A percentile compares a stretch with the other conserved stretches of the same genome.
phyloP scores from a whole-genome alignment of 2,888 invertebrate genomes.

The Caenorhabditis macrosperma region DNA sequence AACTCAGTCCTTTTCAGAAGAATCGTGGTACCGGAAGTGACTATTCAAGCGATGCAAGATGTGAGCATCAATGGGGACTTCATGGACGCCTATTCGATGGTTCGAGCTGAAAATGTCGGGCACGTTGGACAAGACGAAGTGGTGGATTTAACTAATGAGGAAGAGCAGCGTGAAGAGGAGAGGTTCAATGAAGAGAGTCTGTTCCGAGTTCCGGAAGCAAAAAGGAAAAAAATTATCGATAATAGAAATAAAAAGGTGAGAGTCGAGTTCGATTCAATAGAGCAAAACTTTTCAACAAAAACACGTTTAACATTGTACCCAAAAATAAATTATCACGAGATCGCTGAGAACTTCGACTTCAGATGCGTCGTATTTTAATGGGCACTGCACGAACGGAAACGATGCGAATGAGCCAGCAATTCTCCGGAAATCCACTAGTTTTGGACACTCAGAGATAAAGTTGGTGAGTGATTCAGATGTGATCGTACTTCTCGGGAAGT shows the following conservation, averaged over 20 bases:
- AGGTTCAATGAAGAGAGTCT: constrained; percentile 12
- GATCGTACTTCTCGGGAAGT: constrained; percentile 39
- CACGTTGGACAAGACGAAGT: background rate
- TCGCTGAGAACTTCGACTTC: constrained; percentile 8
- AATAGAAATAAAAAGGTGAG: constrained; percentile 26
- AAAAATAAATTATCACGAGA: background rate
- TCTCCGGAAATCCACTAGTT: constrained; percentile 10
- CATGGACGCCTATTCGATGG: background rate
- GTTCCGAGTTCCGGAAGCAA: constrained; percentile 18
- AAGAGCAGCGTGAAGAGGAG: background rate
- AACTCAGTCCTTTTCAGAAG: background rate
- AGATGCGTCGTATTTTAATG: constrained; percentile 50
- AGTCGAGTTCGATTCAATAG: background rate
- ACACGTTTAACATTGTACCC: constrained; percentile 12
- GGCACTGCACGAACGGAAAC: constrained; percentile 8
- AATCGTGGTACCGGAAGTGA: background rate
- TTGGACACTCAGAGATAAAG: constrained; percentile 34
- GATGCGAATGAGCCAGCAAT: constrained; percentile 44
- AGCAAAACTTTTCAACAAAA: background rate
- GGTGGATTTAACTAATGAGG: background rate
- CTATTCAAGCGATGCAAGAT: constrained; percentile 6
- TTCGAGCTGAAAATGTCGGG: background rate
- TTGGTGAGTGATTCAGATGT: constrained; percentile 27
- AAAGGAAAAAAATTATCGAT: constrained; percentile 10
- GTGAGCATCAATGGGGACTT: background rate